Base-by-base conservation (phyloP, 2,888 invertebrate species). In the Allygus modestus region DNA sequence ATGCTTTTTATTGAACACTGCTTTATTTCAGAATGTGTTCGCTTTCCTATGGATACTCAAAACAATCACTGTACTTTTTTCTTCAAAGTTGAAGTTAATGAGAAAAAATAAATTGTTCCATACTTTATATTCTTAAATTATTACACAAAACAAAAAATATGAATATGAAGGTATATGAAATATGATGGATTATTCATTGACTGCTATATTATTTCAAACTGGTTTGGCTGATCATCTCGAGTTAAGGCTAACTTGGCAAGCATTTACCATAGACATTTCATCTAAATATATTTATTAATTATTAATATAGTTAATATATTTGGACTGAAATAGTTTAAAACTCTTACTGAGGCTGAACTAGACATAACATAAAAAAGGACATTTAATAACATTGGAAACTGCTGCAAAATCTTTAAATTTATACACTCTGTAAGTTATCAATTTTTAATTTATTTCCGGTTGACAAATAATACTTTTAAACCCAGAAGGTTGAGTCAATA, bases 341-440 rank as follows among this genome's bases (percentile, higher is more conserved):
- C 71, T 65, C 65, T 65, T 65, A 37, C 71, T 71, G 71, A 71
- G 71, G 41, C 71, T 71, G 71, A 71, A 71, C 71, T 37, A 41
- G 71, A 28, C 71, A 71, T 71, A 71, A 71, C 71, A 37, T 71
- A 71, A 71, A 71, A 4, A 69, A 9, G 37, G 9, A 61, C 12
- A n/a, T 12, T 61, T 61, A 26, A 61, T 28, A 61, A 61, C 61
- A 23, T 61, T 5, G 17, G 54, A 2, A n/a, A n/a, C n/a, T n/a
- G n/a, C n/a, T n/a, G n/a, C n/a, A n/a, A n/a, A n/a, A n/a, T n/a
- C n/a, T n/a, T n/a, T n/a, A n/a, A n/a, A n/a, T n/a, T n/a, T n/a
- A n/a, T n/a, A n/a, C n/a, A n/a, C n/a, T n/a, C n/a, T n/a, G n/a
- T n/a, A n/a, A n/a, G n/a, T n/a, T n/a, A n/a, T n/a, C n/a, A n/a